Conservation (phyloP, 2,888 invertebrate species). For the Dimorphilus gyrociliatus region DNA sequence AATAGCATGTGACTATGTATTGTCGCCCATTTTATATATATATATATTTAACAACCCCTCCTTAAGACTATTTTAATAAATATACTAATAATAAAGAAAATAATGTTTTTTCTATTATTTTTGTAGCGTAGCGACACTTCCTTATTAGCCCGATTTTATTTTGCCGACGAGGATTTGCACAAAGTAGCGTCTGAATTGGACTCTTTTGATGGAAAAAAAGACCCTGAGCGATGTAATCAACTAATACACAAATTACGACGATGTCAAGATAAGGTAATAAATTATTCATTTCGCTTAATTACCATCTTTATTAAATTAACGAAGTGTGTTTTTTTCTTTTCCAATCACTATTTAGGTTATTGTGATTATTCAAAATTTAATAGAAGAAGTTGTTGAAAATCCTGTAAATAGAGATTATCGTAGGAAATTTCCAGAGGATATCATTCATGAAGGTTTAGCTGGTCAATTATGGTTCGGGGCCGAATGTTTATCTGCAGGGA, state of each 20-base stretch:
- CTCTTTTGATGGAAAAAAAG: conserved; percentile 96
- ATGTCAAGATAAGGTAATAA: conserved; percentile 15
- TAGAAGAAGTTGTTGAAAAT: conserved; percentile 78
- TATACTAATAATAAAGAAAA: too few relatives aligned
- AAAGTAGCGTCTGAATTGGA: conserved; percentile 88
- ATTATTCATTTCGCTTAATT: too few relatives aligned
- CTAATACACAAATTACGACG: conserved; percentile 75
- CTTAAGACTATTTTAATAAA: too few relatives aligned
- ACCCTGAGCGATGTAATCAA: conserved; percentile 85
- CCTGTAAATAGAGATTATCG: conserved; percentile 82
- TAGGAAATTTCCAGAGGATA: conserved; percentile 96
- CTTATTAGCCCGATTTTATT: conserved; percentile 85
- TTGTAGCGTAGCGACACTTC: conserved; percentile 53
- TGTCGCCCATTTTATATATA: too few relatives aligned
- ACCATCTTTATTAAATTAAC: neutral
- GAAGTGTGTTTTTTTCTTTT: conserved; percentile 1
- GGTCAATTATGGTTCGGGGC: conserved; percentile 99
- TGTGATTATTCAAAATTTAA: too few relatives aligned
- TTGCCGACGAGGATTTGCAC: conserved; percentile 89
- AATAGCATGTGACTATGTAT: too few relatives aligned
- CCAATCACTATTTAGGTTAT: conserved; percentile 78
- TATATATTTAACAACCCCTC: too few relatives aligned
- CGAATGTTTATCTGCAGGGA: conserved; percentile 95
- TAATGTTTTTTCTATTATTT: too few relatives aligned
- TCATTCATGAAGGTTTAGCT: conserved; percentile 88